A percentile compares a stretch with the other conserved stretches of the same genome.
phyloP scores from a whole-genome alignment of 2,113 vertebrate species.

The Notothenia rossii region DNA sequence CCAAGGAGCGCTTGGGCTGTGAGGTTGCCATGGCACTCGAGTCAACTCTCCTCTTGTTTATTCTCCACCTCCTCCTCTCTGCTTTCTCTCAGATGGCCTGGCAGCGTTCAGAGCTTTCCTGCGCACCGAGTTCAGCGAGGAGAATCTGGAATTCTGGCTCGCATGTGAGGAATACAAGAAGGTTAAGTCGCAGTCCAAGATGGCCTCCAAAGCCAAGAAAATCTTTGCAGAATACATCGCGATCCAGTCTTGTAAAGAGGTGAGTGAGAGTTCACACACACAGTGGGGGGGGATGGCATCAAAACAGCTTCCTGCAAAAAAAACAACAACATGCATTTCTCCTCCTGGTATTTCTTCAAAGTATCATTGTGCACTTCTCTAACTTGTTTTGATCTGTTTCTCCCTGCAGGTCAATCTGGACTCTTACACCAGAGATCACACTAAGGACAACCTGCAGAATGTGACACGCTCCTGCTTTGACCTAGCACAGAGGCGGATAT shows the following conservation, averaged over 20 bases:
- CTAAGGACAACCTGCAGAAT: constrained; percentile 96
- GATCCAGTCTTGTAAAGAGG: constrained; percentile 99
- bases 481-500: constrained; percentile 96
- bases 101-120: constrained; percentile 97
- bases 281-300: background rate
- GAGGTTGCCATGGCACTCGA: constrained; percentile 72
- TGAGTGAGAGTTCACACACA: constrained; percentile 66
- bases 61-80: constrained; percentile 30
- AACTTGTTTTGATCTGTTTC: background rate
- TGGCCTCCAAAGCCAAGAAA: constrained; percentile 96
- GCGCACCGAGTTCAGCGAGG: constrained; percentile 97
- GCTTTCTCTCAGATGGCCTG: constrained; percentile 88
- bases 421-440: constrained; percentile 95
- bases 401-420: constrained; percentile 93
- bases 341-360: background rate
- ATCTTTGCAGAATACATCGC: constrained; percentile 96
- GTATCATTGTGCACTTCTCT: background rate
- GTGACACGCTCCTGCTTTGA: constrained; percentile 93
- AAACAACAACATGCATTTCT: background rate
- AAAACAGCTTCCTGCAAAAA: background rate
- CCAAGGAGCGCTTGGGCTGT: constrained; percentile 49
- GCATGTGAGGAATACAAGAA: constrained; percentile 99
- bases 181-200: constrained; percentile 97
- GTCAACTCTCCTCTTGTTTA: constrained; percentile 63
- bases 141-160: constrained; percentile 99